phyloP scores from a whole-genome alignment of 2,113 vertebrate species.

The Melanocharis versteri region DNA sequence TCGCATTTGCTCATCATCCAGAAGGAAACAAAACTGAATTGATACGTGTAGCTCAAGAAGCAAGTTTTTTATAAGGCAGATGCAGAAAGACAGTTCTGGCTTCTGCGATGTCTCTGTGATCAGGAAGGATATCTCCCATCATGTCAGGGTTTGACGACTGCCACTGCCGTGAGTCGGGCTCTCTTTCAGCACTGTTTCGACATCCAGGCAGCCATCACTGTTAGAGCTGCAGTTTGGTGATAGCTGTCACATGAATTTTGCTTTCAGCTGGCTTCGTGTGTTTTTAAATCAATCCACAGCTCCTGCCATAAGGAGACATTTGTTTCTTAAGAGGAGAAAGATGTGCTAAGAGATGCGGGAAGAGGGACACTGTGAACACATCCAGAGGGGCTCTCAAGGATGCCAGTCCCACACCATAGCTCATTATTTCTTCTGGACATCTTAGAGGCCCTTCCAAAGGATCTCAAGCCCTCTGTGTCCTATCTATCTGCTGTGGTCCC shows the following conservation, averaged over 20 bases:
- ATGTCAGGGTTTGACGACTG: neutral
- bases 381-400: neutral
- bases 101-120: neutral
- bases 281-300: neutral
- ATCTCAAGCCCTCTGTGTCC: neutral
- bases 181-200: neutral
- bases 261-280: neutral
- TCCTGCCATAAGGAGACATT: neutral
- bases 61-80: neutral
- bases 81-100: slow-evolving; percentile 21
- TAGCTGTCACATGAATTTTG: slow-evolving; percentile 7
- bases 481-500: neutral
- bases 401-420: neutral
- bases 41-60: neutral
- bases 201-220: neutral
- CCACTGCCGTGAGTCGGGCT: neutral
- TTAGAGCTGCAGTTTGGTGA: neutral
- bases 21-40: neutral
- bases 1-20: neutral
- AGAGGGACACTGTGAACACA: neutral
- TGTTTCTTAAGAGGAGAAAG: neutral
- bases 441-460: neutral
- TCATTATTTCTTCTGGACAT: neutral
- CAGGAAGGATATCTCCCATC: neutral
- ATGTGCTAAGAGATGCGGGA: neutral